Evolutionary conservation across 2,888 invertebrate species (phyloP).

Genomic region (Prenolepis imparis): DNA sequence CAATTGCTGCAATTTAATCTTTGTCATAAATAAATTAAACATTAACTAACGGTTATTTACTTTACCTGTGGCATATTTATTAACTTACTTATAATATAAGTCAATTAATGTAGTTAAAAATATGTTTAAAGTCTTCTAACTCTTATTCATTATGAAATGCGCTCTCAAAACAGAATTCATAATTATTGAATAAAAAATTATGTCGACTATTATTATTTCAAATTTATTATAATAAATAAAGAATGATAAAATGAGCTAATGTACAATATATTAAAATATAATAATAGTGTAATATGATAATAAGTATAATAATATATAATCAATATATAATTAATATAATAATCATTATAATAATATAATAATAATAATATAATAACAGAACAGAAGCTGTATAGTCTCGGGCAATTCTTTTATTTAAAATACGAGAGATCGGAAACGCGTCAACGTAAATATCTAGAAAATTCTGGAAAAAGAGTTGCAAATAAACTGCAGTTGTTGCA

Average conservation of each 20-base stretch:
- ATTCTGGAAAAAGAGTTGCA: not conserved
- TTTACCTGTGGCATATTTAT: not conserved
- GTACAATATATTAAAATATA: no score
- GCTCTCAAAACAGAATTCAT: not conserved
- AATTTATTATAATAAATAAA: not conserved
- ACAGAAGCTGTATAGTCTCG: not conserved
- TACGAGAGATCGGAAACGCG: not conserved
- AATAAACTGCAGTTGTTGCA: conserved; percentile 27
- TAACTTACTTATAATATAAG: not conserved
- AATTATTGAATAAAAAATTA: not conserved
- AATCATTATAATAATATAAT: no score
- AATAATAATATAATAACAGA: not conserved
- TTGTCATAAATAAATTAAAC: not conserved
- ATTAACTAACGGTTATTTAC: not conserved
- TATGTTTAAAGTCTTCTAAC: not conserved
- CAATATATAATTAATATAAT: no score
- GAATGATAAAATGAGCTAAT: not conserved
- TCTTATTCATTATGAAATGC: not conserved
- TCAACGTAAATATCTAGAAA: not conserved
- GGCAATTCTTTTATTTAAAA: not conserved
- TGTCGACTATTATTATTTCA: not conserved
- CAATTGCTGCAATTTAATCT: not conserved
- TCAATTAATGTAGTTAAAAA: not conserved
- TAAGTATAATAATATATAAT: no score
- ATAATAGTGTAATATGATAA: no score